Evolutionary conservation across 1,140 invertebrate species (phyloP).

Genomic region (Aphis gossypii): DNA sequence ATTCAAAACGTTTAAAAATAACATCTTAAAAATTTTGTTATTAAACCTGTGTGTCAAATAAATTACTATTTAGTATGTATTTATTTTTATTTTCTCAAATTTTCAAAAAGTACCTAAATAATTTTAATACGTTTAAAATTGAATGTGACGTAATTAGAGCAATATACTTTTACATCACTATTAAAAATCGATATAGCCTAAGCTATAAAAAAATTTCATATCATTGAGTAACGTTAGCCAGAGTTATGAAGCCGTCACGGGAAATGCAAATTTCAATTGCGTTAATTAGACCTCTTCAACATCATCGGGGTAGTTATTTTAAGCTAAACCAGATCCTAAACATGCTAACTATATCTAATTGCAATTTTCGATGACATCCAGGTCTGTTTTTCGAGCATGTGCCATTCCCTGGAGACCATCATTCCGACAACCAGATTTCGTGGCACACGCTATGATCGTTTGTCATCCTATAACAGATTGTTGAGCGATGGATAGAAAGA

Average conservation of each 20-base stretch:
- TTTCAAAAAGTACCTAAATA: not conserved
- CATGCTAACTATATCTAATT: slow-evolving; percentile 2
- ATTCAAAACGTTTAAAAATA: not conserved
- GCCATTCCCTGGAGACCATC: slow-evolving; percentile 2
- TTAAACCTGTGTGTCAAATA: not conserved
- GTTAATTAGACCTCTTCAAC: slow-evolving; percentile 22
- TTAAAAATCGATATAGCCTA: not conserved
- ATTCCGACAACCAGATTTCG: not conserved
- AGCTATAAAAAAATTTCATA: not conserved
- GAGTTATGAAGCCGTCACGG: slow-evolving; percentile 37
- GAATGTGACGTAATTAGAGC: not conserved
- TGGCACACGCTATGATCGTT: slow-evolving; percentile 53
- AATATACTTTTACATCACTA: not conserved
- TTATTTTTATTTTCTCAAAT: not conserved
- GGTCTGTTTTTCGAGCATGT: slow-evolving; percentile 36
- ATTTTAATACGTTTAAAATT: not conserved
- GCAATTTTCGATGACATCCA: not conserved
- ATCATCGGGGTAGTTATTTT: not conserved
- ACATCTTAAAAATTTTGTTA: not conserved
- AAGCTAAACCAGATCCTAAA: slow-evolving; percentile 29
- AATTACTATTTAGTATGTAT: not conserved
- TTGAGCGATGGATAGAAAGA: not conserved
- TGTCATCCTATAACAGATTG: not conserved
- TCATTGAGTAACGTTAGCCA: slow-evolving; percentile 7
- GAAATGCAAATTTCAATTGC: slow-evolving; percentile 38